Base-by-base conservation (phyloP, 2,113 vertebrate genomes). In the Rynchops niger region DNA sequence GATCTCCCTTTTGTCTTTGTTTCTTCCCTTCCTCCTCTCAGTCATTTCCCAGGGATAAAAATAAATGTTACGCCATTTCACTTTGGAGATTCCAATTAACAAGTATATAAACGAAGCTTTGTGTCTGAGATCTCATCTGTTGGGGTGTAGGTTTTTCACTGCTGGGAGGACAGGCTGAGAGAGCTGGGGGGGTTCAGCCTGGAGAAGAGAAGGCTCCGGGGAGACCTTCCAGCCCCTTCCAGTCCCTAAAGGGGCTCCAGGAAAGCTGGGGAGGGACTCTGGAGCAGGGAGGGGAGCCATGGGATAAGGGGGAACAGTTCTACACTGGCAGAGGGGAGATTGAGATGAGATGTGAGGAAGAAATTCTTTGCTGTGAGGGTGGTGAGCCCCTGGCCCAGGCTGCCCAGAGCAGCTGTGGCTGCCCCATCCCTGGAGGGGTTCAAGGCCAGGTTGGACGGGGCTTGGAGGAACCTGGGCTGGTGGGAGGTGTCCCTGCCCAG, bases 21-120 rank as follows among this genome's bases (percentile, higher is more conserved):
- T 58, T 58, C 59, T 82, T 58, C 45, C 45, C 27, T 83, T 53
- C 53, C 58, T 61, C 49, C 65, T 85, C 96, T 95, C 87, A 59
- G 92, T 77, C 45, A 62, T 66, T 92, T 90, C 47, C 49, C 38
- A 38, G 89, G 59, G 73, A 85, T 95, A 92, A 90, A 95, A 94
- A 95, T 92, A 96, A 74, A 58, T 58, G 69, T 92, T 90, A 63
- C 3, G 53, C 74, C 55, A 49, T 94, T 85, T 85, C 47, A 76
- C 29, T 85, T 50, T 26, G 53, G 72, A 66, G 82, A 70, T 95
- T 61, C 50, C 81, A 42, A 16, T 82, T 91, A 93, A 89, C 52
- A 42, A 55, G 72, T 42, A 13, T 45, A 50, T 42, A 70, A 84
- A 83, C 77, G 72, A 77, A 56, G 72, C 78, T 80, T 67, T 86